These are phyloP conservation scores for Bubo blakistoni DNA, from an alignment of 2,113 vertebrate species.

Conservation along the genomic window DNA sequence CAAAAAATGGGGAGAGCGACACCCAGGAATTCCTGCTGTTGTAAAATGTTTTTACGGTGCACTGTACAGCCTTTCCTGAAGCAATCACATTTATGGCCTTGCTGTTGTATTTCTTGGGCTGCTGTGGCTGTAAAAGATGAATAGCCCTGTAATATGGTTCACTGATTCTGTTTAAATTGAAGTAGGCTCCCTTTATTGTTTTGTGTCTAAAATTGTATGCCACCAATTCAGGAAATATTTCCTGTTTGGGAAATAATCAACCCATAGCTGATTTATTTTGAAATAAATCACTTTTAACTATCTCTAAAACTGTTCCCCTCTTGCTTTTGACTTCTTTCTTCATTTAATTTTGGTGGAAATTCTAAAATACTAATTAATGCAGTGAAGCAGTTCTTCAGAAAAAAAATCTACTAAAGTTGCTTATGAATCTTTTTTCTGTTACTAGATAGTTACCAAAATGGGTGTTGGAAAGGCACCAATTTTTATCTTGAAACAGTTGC, in stretches of 20 bases:
- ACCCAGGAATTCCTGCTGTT: constrained; percentile 75
- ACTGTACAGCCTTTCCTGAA: constrained; percentile 69
- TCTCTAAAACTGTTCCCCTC: background rate
- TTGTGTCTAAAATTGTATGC: constrained; percentile 56
- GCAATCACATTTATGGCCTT: constrained; percentile 69
- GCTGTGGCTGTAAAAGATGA: constrained; percentile 70
- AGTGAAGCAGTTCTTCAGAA: background rate
- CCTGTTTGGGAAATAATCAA: constrained; percentile 69
- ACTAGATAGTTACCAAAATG: background rate
- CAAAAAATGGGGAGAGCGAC: constrained; percentile 61
- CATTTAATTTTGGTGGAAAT: background rate
- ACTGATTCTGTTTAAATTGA: constrained; percentile 65
- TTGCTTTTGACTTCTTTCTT: background rate
- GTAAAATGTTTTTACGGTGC: constrained; percentile 71
- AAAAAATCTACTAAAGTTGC: background rate
- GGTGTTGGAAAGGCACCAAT: background rate
- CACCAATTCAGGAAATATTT: constrained; percentile 66
- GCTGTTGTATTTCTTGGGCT: constrained; percentile 63
- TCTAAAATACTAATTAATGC: background rate
- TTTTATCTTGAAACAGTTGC: background rate
- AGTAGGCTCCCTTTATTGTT: constrained; percentile 48
- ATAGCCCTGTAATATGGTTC: constrained; percentile 66
- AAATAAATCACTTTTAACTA: constrained; percentile 58
- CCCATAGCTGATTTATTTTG: constrained; percentile 57
- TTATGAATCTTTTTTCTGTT: background rate